Evolutionary conservation across 2,797 vertebrate species (phyloP), one percentile per base, ranked within the genome.

Genomic region (Etheostoma perlongum): DNA sequence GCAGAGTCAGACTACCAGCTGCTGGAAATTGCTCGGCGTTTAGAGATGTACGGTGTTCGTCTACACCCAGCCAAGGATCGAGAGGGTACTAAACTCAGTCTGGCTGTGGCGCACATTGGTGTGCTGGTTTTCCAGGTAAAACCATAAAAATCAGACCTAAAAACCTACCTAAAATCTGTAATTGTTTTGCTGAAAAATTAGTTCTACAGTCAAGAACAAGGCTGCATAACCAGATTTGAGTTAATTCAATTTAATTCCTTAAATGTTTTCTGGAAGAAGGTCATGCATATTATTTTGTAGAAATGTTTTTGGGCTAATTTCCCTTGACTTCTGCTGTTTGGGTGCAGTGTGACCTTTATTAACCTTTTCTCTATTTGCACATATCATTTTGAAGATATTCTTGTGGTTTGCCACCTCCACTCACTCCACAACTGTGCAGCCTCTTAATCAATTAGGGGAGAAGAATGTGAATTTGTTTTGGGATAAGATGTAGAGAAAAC

Each of bases 1-100:
- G 97, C 98, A 52, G 97, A 97, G 84, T 99, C 98, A 0, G 98
- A 99, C 92, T 98, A 97, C 93, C 97, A 98, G 81, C 95, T 99
- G 79, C 88, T 99, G 85, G 98, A 99, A 88, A 96, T 99, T 57
- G 97, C 96, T 0, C 96, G 97, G 27, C 95, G 96, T 6, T 85
- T 99, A 84, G 98, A 99, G 92, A 98, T 98, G 96, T 99, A 98
- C 2, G 98, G 98, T 21, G 94, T 99, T 51, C 96, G 98, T 15
- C 93, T 97, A 67, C 96, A 99, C 88, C 96, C 97, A 0, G 98
- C 98, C 11, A 98, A 99, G 93, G 98, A 99, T 95, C 90, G 97
- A 46, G 98, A 99, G 90, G 97, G 98, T 12, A 96, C 96, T 0
- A 98, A 97, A 84, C 97, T 99, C 91, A 98, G 97, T 87, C 93